These are phyloP conservation scores for Drosophila kikkawai DNA, from an alignment of 1,140 invertebrate genomes.

Conservation along the genomic window DNA sequence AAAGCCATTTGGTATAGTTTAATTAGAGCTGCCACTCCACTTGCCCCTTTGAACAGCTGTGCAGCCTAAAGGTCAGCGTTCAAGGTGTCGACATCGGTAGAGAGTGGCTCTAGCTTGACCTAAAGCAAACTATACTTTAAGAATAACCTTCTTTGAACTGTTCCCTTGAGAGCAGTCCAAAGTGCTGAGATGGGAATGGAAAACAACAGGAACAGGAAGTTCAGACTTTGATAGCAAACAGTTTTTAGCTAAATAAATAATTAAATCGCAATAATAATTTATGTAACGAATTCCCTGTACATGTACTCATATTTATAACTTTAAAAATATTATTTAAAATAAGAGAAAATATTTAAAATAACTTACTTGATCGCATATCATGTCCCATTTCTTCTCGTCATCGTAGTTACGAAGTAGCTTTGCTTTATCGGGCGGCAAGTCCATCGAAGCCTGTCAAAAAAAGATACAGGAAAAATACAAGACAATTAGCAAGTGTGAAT, in stretches of 20 bases:
- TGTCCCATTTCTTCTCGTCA: constrained; percentile 99
- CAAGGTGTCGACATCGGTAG: constrained; percentile 49
- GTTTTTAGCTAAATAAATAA: constrained; percentile 8
- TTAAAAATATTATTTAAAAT: not conserved
- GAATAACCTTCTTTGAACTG: constrained; percentile 17
- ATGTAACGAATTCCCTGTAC: not conserved
- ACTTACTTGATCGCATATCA: constrained; percentile 98
- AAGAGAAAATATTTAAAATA: not conserved
- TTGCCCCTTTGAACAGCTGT: constrained; percentile 23
- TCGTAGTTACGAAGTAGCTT: constrained; percentile 98
- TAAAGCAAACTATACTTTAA: not conserved
- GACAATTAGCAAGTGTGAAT: constrained; percentile 28
- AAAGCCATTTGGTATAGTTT: constrained; percentile 69
- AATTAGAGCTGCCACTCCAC: constrained; percentile 55
- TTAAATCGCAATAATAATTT: not conserved
- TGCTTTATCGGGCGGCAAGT: constrained; percentile 99
- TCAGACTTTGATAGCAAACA: constrained; percentile 5
- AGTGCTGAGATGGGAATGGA: constrained; percentile 6
- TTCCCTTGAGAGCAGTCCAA: constrained; percentile 5
- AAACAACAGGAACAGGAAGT: constrained; percentile 18
- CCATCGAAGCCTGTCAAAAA: constrained; percentile 95
- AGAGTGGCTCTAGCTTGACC: constrained; percentile 8
- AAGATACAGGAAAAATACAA: constrained; percentile 64
- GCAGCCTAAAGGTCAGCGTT: constrained; percentile 62
- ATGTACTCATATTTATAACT: not conserved